Conservation (phyloP, 2,113 vertebrate species). For the Eptesicus fuscus region DNA sequence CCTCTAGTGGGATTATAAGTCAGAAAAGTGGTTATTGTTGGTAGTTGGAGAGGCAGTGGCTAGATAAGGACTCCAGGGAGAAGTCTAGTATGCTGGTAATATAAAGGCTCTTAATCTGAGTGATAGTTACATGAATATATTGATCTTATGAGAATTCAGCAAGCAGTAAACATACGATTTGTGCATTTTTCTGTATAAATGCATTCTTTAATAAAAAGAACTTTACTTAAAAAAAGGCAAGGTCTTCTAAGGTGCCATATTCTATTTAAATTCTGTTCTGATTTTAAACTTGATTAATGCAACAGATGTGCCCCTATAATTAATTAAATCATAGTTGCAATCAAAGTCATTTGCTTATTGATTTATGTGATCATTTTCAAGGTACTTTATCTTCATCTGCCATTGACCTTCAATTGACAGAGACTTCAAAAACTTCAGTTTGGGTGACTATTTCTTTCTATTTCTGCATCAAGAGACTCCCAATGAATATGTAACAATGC, state of each 20-base stretch:
- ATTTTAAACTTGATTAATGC: conserved; percentile 67
- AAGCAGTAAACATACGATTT: background rate
- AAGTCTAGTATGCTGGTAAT: background rate
- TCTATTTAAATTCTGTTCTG: conserved; percentile 55
- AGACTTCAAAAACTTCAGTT: conserved; percentile 9
- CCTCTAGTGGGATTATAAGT: background rate
- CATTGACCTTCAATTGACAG: conserved; percentile 55
- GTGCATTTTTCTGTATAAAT: background rate
- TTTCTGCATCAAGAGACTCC: background rate
- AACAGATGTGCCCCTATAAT: conserved; percentile 55
- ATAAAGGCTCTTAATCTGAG: background rate
- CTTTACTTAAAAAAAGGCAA: background rate
- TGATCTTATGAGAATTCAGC: background rate
- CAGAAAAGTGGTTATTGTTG: background rate
- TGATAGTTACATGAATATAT: background rate
- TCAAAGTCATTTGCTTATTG: conserved; percentile 69
- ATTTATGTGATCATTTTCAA: conserved; percentile 67
- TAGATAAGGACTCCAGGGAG: background rate
- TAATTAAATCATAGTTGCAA: conserved; percentile 68
- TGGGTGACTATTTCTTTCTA: background rate
- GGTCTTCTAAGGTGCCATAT: background rate
- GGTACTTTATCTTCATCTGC: conserved; percentile 63
- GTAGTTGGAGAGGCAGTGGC: rapidly evolving
- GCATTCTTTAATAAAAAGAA: background rate
- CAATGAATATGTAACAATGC: background rate